Conservation (phyloP, 2,113 vertebrate species). For the Carassius carassius region DNA sequence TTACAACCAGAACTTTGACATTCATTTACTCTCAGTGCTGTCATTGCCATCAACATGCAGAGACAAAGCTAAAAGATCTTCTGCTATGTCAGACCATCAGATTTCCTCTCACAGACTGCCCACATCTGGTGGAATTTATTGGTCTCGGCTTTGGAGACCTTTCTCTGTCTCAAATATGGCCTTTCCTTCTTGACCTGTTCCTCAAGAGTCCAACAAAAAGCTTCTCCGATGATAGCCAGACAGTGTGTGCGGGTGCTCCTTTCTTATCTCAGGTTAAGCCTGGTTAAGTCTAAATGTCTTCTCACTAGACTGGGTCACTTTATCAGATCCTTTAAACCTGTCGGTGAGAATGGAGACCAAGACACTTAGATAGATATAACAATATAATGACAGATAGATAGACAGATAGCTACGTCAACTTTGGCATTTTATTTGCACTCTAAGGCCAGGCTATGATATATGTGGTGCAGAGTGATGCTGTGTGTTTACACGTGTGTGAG, state of each 20-base stretch:
- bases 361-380: not conserved
- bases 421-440: not conserved
- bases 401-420: not conserved
- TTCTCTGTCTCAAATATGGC: not conserved
- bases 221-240: not conserved
- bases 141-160: constrained; percentile 13
- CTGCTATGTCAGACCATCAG: not conserved
- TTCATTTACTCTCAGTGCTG: not conserved
- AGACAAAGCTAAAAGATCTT: not conserved
- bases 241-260: not conserved
- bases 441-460: constrained; percentile 18
- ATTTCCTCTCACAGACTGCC: constrained; percentile 1
- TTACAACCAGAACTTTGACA: not conserved
- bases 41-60: not conserved
- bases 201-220: constrained; percentile 10
- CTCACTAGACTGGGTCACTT: not conserved
- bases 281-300: not conserved
- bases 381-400: not conserved
- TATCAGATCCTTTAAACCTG: not conserved
- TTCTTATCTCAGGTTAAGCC: not conserved
- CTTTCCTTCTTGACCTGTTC: constrained; percentile 21
- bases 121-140: constrained; percentile 40
- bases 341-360: not conserved
- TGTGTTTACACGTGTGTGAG: constrained; percentile 16
- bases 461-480: constrained; percentile 44